These are phyloP conservation scores for Acropora tenuis DNA, from an alignment of 64 coral and sea anemone species.

Conservation along the genomic window DNA sequence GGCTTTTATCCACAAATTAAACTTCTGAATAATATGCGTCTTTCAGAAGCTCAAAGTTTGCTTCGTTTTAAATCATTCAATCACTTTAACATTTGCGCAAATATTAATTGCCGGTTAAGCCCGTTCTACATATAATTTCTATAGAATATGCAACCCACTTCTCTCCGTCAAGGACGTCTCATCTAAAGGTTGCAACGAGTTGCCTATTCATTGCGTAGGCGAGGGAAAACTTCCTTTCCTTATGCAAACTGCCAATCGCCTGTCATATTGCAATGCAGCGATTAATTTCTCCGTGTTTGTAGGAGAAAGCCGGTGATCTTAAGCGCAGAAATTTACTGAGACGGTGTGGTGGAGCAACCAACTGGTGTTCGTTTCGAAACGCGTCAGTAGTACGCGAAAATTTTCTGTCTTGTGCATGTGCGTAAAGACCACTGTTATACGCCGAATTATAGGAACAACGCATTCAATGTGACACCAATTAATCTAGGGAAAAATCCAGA, in stretches of 20 bases:
- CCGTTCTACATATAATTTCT: neutral
- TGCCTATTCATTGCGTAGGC: neutral
- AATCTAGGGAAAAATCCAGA: neutral
- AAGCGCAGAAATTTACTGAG: neutral
- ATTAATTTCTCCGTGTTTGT: neutral
- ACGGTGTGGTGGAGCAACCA: too few species aligned
- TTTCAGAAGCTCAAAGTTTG: neutral
- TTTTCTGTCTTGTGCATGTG: neutral
- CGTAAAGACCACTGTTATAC: neutral
- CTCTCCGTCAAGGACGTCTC: neutral
- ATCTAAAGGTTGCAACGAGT: neutral
- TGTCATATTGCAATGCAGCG: neutral
- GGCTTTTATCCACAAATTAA: slow-evolving; percentile 29
- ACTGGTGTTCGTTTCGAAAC: neutral
- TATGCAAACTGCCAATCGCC: neutral
- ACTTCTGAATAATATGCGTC: slow-evolving; percentile 1
- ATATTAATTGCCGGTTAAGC: neutral
- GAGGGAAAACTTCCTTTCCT: neutral
- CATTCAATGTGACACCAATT: neutral
- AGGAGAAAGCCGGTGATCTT: neutral
- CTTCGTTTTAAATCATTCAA: neutral
- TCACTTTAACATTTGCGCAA: neutral
- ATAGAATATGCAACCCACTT: neutral
- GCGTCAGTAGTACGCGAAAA: neutral
- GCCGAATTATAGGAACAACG: neutral